Base-by-base conservation (phyloP, 2,797 vertebrate genomes). In the Moxostoma hubbsi region DNA sequence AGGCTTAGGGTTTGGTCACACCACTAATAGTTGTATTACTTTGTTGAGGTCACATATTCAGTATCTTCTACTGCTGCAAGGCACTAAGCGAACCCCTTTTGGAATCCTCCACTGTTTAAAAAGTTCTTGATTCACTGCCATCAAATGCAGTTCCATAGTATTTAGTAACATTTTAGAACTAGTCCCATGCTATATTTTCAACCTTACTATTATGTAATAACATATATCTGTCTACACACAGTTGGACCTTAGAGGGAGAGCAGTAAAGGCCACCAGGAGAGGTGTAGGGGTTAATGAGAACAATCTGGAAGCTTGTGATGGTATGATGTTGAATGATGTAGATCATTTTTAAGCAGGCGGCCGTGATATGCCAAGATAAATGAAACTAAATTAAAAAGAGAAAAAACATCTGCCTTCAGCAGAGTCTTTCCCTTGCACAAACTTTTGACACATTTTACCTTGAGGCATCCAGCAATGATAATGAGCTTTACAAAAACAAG, bases 401-500 rank as follows among this genome's bases (percentile, higher is more conserved):
- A 62, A 12, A 13, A 6, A 45, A 62, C 6, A 71, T 18, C 6
- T 47, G 36, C 51, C 54, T 36, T 63, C 43, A 53, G 13, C 62
- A 79, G 36, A 79, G 58, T 15, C 9, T 77, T 69, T 61, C 47
- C 47, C 43, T 70, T 15, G 54, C 59, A 59, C 9, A 18, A 36
- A 36, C 36, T 4, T 36, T 47, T 6, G 45, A 36, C n/a, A 47
- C n/a, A 70, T 4, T 0, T n/a, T 61, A 80, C 54, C 10, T 58
- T 47, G 46, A 75, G 53, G 18, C 66, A 47, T 45, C 66, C 10
- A 62, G 18, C 49, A 68, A 36, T 84, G 63, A 79, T 73, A 81
- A 79, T 81, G 53, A 77, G 45, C 67, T 72, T 72, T 81, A 55
- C 7, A 64, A 82, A 81, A 85, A 82, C 78, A 84, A 85, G 61